Evolutionary conservation across 2,888 invertebrate genomes (phyloP).

Genomic region (Tenthredo scrophulariae): DNA sequence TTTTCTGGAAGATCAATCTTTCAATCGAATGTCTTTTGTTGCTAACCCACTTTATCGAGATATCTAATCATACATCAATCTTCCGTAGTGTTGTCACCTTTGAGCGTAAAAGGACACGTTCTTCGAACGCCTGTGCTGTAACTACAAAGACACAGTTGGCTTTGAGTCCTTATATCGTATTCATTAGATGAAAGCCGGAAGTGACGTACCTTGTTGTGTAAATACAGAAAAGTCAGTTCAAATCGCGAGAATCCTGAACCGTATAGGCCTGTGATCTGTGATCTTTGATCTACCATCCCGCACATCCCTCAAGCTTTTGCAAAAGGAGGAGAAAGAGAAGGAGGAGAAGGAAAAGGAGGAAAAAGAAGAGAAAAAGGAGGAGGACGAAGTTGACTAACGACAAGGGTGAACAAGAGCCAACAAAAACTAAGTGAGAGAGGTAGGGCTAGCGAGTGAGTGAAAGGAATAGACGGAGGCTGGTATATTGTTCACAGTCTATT

Average conservation of each 20-base stretch:
- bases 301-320: not conserved
- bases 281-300: not conserved
- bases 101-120: not conserved
- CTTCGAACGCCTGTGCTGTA: not conserved
- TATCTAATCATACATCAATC: not conserved
- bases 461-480: conserved; percentile 47
- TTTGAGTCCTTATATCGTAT: not conserved
- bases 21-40: not conserved
- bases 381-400: not conserved
- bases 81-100: not conserved
- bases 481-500: conserved; percentile 63
- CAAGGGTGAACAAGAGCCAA: not conserved
- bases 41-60: not conserved
- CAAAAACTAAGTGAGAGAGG: not conserved
- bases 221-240: not conserved
- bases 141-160: not conserved
- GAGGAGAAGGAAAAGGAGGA: not conserved
- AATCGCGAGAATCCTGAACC: not conserved
- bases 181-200: not conserved
- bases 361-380: not conserved
- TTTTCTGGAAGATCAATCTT: not conserved
- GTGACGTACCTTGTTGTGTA: not conserved
- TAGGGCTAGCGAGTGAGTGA: conserved; percentile 56
- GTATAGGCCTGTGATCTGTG: not conserved
- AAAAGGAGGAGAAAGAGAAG: not conserved